These are phyloP conservation scores for Eledone cirrhosa DNA, from an alignment of 2,888 invertebrate genomes.

Conservation along the genomic window DNA sequence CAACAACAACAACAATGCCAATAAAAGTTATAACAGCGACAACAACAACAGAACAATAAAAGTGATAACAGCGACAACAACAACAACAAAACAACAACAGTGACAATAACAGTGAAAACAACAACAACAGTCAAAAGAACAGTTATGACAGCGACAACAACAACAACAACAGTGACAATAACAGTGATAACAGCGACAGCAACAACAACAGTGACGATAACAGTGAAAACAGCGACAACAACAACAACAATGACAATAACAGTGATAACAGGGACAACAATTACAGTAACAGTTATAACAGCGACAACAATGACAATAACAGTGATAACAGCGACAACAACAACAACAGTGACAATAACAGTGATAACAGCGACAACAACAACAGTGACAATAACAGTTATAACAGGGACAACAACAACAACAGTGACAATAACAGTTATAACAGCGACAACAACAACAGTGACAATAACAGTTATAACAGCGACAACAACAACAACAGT, in stretches of 20 bases:
- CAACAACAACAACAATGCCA: constrained; percentile 16
- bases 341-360: background rate
- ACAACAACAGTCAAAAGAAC: no score
- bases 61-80: no score
- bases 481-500: background rate
- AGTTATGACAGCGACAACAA: background rate
- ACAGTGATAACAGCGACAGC: background rate
- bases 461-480: background rate
- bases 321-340: background rate
- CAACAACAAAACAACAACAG: no score
- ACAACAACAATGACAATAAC: background rate
- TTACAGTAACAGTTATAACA: background rate
- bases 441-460: background rate
- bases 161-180: background rate
- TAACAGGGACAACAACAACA: background rate
- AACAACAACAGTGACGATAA: background rate
- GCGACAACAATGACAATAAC: background rate
- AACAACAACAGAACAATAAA: no score
- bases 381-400: background rate
- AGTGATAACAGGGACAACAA: background rate
- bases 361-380: background rate
- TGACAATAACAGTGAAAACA: no score
- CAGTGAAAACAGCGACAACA: background rate
- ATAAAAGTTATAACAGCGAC: no score
- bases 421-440: background rate